These are phyloP conservation scores for Penaeus monodon DNA, from an alignment of 2,888 invertebrate genomes.

Conservation along the genomic window DNA sequence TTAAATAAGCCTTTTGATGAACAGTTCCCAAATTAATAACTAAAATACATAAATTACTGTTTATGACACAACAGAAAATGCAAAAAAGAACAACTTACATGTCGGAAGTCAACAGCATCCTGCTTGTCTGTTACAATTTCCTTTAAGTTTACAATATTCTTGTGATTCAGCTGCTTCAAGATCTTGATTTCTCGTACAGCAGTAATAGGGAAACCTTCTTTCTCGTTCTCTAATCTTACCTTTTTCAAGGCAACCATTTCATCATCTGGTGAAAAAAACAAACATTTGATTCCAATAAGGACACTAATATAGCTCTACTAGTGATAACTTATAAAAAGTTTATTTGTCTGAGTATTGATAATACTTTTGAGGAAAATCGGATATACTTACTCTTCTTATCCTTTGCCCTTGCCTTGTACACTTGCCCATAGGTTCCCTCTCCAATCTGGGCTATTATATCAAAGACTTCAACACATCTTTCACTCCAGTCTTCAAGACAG, in stretches of 20 bases:
- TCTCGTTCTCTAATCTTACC: conserved; percentile 97
- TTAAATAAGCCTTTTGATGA: background rate
- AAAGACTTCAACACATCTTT: too few species aligned
- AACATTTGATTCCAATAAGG: background rate
- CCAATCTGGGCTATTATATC: too few species aligned
- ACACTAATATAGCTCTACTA: background rate
- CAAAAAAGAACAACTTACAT: conserved; percentile 73
- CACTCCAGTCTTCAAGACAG: too few species aligned
- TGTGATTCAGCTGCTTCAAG: conserved; percentile 96
- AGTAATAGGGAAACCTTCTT: conserved; percentile 95
- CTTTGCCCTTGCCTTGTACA: too few species aligned
- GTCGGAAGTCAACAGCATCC: conserved; percentile 93
- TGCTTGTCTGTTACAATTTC: conserved; percentile 99
- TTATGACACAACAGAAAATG: too few species aligned
- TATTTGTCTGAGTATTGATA: background rate
- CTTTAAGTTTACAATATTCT: conserved; percentile 95
- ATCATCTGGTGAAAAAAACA: conserved; percentile 69
- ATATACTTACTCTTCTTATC: too few species aligned
- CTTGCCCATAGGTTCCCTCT: too few species aligned
- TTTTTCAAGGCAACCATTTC: conserved; percentile 92
- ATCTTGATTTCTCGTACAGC: conserved; percentile 89
- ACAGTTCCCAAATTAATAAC: too few species aligned
- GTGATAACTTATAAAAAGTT: background rate
- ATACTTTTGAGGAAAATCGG: background rate
- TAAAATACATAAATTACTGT: background rate